Evolutionary conservation across 2,888 invertebrate species (phyloP).

Genomic region (Erebia palarica): DNA sequence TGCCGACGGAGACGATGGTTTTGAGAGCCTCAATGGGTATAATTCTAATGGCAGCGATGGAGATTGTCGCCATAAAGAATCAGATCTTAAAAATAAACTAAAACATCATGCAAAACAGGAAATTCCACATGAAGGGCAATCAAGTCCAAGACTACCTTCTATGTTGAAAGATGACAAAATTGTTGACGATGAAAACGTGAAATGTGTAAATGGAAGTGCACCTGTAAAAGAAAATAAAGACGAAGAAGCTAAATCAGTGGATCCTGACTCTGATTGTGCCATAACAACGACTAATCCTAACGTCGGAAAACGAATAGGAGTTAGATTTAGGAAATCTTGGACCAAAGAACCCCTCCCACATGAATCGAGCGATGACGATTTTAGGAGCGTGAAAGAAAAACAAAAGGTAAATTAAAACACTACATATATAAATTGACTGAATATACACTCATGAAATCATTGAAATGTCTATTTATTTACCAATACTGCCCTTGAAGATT

Average conservation of each 20-base stretch:
- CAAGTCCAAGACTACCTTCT: slow-evolving; percentile 27
- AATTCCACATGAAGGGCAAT: slow-evolving; percentile 22
- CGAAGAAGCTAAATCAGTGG: slow-evolving; percentile 70
- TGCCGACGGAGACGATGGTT: slow-evolving; percentile 89
- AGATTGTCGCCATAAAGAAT: slow-evolving; percentile 55
- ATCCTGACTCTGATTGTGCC: slow-evolving; percentile 65
- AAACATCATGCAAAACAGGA: slow-evolving; percentile 23
- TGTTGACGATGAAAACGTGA: slow-evolving; percentile 17
- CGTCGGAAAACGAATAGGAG: slow-evolving; percentile 63
- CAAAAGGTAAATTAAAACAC: slow-evolving; percentile 58
- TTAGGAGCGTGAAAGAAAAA: slow-evolving; percentile 60
- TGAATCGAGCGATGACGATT: slow-evolving; percentile 70
- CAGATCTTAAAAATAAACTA: slow-evolving; percentile 30
- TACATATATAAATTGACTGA: slow-evolving; percentile 11
- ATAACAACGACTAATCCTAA: slow-evolving; percentile 61
- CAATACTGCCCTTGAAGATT: slow-evolving; percentile 7
- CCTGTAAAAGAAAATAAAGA: slow-evolving; percentile 32
- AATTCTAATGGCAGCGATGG: slow-evolving; percentile 86
- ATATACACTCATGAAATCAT: slow-evolving; percentile 34
- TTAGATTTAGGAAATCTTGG: slow-evolving; percentile 72
- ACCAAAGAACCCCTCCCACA: slow-evolving; percentile 55
- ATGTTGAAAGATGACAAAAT: slow-evolving; percentile 12
- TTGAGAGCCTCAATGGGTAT: slow-evolving; percentile 92
- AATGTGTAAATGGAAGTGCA: slow-evolving; percentile 18
- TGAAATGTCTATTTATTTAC: slow-evolving; percentile 34